Percentiles rank a stretch among this genome's conserved stretches.
Evolutionary conservation across 2,888 invertebrate species (phyloP).

Genomic region (Myopa tessellatipennis): DNA sequence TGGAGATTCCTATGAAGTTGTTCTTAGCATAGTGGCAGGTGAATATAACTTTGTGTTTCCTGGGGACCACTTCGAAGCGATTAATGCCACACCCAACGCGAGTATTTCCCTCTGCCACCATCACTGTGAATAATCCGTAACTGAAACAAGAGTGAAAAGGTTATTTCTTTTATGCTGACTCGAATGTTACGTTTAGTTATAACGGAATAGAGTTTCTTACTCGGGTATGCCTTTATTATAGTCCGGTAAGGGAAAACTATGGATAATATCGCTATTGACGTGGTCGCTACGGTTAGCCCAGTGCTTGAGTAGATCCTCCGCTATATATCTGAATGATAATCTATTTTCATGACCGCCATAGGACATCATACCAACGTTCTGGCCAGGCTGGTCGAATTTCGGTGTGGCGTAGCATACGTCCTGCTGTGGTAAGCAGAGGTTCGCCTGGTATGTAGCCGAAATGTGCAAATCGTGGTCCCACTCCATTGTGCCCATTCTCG

Average conservation of each 20-base stretch:
- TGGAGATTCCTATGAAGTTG: conserved; percentile 6
- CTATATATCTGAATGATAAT: neutral
- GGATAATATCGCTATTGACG: neutral
- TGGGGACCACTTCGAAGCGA: neutral
- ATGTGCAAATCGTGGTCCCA: conserved; percentile 11
- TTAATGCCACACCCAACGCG: conserved; percentile 28
- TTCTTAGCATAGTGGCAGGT: conserved; percentile 32
- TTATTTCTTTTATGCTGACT: neutral
- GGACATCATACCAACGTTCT: neutral
- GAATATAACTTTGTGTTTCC: neutral
- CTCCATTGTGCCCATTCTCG: conserved; percentile 7
- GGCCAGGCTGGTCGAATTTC: neutral
- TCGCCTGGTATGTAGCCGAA: neutral
- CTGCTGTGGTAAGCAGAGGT: neutral
- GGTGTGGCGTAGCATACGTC: neutral
- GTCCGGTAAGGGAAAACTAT: neutral
- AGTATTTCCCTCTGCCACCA: conserved; percentile 17
- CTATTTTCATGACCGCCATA: neutral
- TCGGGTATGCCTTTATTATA: neutral
- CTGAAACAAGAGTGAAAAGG: neutral
- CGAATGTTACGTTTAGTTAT: neutral
- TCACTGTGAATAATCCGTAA: conserved; percentile 14
- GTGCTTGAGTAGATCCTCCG: neutral
- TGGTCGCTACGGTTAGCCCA: neutral
- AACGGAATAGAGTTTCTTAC: neutral